Evolutionary conservation across 2,113 vertebrate genomes (phyloP), one percentile per base, ranked within the genome.

Genomic region (Mastomys coucha): DNA sequence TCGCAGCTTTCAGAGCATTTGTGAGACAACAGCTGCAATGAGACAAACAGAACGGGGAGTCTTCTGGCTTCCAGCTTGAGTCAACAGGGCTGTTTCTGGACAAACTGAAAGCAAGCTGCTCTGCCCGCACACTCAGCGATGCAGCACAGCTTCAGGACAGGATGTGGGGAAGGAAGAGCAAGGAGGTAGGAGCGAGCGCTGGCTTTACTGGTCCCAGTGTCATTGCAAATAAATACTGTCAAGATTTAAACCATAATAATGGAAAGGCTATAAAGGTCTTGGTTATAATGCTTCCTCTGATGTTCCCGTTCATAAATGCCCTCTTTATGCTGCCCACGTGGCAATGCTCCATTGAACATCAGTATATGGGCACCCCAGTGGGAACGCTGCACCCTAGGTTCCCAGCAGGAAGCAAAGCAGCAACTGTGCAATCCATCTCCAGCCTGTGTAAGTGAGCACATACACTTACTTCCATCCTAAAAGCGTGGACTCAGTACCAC

Each of bases 231-330:
- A 98, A 98, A 98, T 97, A 96, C 98, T 96, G 97, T 98, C 98
- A 97, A 98, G 98, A 99, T 98, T 99, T 98, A 98, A 99, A 96
- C 98, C 98, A 98, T 98, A 98, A 98, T 98, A 98, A 98, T 98
- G 97, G 98, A 98, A 98, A 98, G 98, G 98, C 98, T 98, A 97
- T 98, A 98, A 98, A 98, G 98, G 98, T 98, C 98, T 95, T 96
- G 78, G 98, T 96, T 98, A 45, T 98, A 98, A 98, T 98, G 98
- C 97, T 98, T 98, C 98, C 98, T 98, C 97, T 97, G 98, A 97
- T 97, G 98, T 94, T 98, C 98, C 97, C 97, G 97, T 98, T 98
- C 98, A 98, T 98, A 98, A 97, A 98, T 45, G 98, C 97, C 97
- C 95, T 95, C 98, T 98, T 98, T 97, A 98, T 96, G 98, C 86